Conservation (phyloP, 2,888 invertebrate genomes). For the Dioctria rufipes region DNA sequence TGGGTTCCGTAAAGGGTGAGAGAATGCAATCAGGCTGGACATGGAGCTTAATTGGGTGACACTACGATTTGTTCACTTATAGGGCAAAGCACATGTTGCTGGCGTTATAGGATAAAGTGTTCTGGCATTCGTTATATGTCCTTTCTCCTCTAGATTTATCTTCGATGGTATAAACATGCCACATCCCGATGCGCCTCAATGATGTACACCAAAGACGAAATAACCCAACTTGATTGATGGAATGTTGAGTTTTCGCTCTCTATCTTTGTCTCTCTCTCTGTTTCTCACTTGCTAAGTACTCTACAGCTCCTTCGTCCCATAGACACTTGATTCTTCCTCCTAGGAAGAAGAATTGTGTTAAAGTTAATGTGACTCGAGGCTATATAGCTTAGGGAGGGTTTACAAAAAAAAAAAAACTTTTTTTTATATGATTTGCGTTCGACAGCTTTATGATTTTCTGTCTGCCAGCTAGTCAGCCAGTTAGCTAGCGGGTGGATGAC, state of each 20-base stretch:
- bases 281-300: not conserved
- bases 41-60: constrained; percentile 52
- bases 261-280: not conserved
- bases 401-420: not conserved
- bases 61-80: constrained; percentile 46
- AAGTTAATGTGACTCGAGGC: not conserved
- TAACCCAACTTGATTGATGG: constrained; percentile 43
- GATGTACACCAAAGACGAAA: not conserved
- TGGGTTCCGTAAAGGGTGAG: constrained; percentile 26
- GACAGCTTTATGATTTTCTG: constrained; percentile 44
- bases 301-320: not conserved
- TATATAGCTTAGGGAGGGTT: constrained; percentile 15
- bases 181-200: not conserved
- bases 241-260: constrained; percentile 14
- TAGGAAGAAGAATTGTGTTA: not conserved
- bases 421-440: constrained; percentile 32
- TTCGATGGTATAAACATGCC: not conserved
- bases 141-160: constrained; percentile 35
- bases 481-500: not conserved
- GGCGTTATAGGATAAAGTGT: constrained; percentile 35
- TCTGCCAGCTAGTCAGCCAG: not conserved
- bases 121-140: not conserved
- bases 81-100: constrained; percentile 45
- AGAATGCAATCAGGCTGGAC: constrained; percentile 49
- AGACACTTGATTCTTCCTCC: not conserved